Conservation (phyloP, 2,888 invertebrate genomes). For the Euplexia lucipara region DNA sequence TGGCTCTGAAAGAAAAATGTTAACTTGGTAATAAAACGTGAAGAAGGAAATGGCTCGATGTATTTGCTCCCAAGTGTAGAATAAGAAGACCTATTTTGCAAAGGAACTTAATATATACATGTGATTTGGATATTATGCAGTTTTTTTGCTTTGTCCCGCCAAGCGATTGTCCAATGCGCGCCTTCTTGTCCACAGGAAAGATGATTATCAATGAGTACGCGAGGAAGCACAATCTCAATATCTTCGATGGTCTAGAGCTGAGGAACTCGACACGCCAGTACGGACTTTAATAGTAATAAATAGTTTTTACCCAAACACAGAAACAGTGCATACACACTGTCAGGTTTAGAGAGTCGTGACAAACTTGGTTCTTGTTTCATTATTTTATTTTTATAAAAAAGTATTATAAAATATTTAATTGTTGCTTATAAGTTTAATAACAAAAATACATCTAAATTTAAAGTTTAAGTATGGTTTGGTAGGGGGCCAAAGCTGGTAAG, state of each 20-base stretch:
- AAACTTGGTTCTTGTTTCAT: constrained; percentile 34
- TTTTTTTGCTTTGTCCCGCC: constrained; percentile 18
- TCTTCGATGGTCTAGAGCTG: constrained; percentile 94
- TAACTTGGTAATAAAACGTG: too few relatives aligned
- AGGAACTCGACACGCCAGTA: constrained; percentile 95
- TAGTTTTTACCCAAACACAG: constrained; percentile 82
- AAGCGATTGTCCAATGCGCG: constrained; percentile 71
- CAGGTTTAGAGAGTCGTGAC: constrained; percentile 31
- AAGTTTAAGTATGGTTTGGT: too few relatives aligned
- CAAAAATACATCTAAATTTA: too few relatives aligned
- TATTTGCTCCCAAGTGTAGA: too few relatives aligned
- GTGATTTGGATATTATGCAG: constrained; percentile 12
- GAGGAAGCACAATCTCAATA: constrained; percentile 93
- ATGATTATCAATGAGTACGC: constrained; percentile 94
- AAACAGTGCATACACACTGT: constrained; percentile 47
- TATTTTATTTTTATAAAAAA: neutral
- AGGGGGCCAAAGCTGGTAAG: too few relatives aligned
- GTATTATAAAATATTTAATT: too few relatives aligned
- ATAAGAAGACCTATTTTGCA: too few relatives aligned
- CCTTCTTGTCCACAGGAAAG: constrained; percentile 91
- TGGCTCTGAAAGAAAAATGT: too few relatives aligned
- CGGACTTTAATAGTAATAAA: constrained; percentile 93
- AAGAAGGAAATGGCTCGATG: too few relatives aligned
- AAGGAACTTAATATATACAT: neutral
- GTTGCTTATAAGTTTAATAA: too few relatives aligned